Percentiles rank a stretch among this genome's conserved stretches.
Conservation (phyloP, 2,797 vertebrate genomes). For the Girardinus metallicus region DNA sequence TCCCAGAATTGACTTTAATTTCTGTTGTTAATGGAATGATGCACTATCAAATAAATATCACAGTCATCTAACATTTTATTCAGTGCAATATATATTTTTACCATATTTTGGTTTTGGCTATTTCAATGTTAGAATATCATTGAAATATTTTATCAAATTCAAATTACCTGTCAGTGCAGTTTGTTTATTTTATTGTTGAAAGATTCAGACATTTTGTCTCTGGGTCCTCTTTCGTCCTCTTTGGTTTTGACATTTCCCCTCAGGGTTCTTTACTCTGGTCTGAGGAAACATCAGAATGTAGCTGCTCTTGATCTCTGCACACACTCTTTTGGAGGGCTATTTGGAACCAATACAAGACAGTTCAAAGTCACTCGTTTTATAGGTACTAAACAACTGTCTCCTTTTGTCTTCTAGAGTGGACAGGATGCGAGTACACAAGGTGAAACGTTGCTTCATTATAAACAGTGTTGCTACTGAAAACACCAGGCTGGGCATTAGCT, state of each 20-base stretch:
- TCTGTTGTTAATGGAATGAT: background rate
- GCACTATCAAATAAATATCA: background rate
- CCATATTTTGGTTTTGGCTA: background rate
- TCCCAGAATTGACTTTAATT: background rate
- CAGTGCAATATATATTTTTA: background rate
- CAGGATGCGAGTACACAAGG: slow-evolving; percentile 8
- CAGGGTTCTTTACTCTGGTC: slow-evolving; percentile 39
- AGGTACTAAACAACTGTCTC: slow-evolving; percentile 6
- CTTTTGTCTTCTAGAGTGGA: slow-evolving; percentile 16
- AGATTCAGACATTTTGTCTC: slow-evolving; percentile 34
- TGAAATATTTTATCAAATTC: too few relatives aligned
- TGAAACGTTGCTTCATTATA: slow-evolving; percentile 16
- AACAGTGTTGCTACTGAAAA: slow-evolving; percentile 16
- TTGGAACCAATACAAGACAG: slow-evolving; percentile 11
- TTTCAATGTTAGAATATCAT: too few relatives aligned
- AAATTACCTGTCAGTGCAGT: background rate
- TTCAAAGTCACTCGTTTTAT: background rate
- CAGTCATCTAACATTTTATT: background rate
- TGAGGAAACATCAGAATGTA: slow-evolving; percentile 37
- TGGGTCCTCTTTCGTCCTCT: slow-evolving; percentile 36
- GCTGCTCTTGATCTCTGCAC: background rate
- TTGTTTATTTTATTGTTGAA: background rate
- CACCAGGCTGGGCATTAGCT: slow-evolving; percentile 1
- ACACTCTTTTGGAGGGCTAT: background rate
- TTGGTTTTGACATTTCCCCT: slow-evolving; percentile 37